A percentile compares a stretch with the other conserved stretches of the same genome.
Conservation (phyloP, 2,888 invertebrate species). For the Lasioglossum pauxillum region DNA sequence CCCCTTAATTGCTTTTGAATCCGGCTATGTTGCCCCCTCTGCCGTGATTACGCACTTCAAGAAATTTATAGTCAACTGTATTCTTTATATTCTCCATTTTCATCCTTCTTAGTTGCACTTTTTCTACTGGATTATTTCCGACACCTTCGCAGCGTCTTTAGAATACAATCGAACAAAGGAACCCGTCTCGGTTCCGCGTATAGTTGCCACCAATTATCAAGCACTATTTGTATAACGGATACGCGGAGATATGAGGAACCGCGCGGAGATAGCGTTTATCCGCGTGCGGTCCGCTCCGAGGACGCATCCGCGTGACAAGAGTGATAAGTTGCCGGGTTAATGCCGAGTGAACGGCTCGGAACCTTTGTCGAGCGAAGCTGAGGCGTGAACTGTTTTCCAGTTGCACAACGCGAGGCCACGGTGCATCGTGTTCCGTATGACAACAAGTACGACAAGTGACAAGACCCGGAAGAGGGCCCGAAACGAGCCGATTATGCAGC, state of each 20-base stretch:
- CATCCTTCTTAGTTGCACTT: background rate
- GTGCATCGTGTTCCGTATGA: constrained; percentile 1
- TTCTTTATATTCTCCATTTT: background rate
- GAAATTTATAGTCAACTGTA: background rate
- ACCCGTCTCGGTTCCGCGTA: background rate
- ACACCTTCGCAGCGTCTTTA: background rate
- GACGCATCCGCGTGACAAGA: constrained; percentile 24
- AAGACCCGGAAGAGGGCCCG: constrained; percentile 37
- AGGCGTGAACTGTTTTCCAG: background rate
- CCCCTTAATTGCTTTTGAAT: background rate
- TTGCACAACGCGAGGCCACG: background rate
- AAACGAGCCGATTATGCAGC: constrained; percentile 29
- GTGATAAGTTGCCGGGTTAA: constrained; percentile 50
- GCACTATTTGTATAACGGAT: background rate
- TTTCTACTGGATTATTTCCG: background rate
- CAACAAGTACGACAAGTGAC: constrained; percentile 23
- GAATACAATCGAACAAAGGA: background rate
- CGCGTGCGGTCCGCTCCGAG: constrained; percentile 13
- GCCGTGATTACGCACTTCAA: background rate
- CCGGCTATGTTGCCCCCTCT: background rate
- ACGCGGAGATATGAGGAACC: background rate
- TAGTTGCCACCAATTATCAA: background rate
- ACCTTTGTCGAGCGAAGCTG: constrained; percentile 36
- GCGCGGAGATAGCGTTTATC: background rate
- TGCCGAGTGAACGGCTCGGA: constrained; percentile 26